phyloP scores from a whole-genome alignment of 1,140 invertebrate species.

The Drosophila fuyamai region DNA sequence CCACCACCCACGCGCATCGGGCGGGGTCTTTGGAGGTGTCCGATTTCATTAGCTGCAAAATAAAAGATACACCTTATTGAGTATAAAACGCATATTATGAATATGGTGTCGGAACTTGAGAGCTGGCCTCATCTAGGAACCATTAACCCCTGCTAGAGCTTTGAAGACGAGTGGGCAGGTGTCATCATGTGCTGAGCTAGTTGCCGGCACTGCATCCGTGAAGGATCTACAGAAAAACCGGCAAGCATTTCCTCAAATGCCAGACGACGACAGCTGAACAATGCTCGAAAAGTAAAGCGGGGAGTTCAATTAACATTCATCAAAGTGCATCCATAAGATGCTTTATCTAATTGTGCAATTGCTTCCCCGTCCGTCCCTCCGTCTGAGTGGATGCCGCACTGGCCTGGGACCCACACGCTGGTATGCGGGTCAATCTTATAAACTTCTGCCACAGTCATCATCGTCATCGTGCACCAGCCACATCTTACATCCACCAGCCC shows the following conservation, averaged over 20 bases:
- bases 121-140: conserved; percentile 33
- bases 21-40: conserved; percentile 48
- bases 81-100: conserved; percentile 35
- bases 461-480: conserved; percentile 18
- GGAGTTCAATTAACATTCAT: conserved; percentile 76
- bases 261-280: conserved; percentile 29
- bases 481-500: conserved; percentile 11
- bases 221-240: conserved; percentile 47
- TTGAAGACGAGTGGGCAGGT: conserved; percentile 30
- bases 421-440: conserved; percentile 77
- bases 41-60: conserved; percentile 74
- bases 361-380: conserved; percentile 9
- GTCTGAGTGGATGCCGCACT: conserved; percentile 32
- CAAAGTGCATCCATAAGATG: conserved; percentile 68
- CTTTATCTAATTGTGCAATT: conserved; percentile 73
- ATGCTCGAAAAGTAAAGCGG: conserved; percentile 57
- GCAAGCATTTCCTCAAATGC: conserved; percentile 47
- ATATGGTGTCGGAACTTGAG: conserved; percentile 36
- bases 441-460: conserved; percentile 65
- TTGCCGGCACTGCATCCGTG: conserved; percentile 58
- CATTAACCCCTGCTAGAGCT: conserved; percentile 24
- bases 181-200: conserved; percentile 23
- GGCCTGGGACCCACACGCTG: conserved; percentile 53
- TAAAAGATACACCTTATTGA: conserved; percentile 43
- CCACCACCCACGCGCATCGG: conserved; percentile 48